phyloP scores from a whole-genome alignment of 2,888 invertebrate genomes.

The Phasia obesa region DNA sequence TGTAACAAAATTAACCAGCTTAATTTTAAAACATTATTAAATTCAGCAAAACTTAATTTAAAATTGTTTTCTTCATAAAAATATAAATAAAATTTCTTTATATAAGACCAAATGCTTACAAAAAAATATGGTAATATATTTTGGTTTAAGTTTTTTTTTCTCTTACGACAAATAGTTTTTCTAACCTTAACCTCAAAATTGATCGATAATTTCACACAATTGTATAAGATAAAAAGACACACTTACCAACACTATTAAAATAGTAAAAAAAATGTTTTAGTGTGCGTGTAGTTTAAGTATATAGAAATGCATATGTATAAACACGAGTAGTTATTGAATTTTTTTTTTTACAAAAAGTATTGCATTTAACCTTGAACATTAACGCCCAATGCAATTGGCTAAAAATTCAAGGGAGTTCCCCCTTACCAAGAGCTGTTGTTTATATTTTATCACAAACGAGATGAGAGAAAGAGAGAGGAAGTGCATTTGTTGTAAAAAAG shows the following conservation, averaged over 20 bases:
- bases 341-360: conserved; percentile 49
- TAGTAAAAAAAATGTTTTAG: background rate
- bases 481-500: background rate
- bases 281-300: background rate
- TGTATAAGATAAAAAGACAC: conserved; percentile 69
- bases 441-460: background rate
- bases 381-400: conserved; percentile 73
- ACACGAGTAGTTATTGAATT: conserved; percentile 62
- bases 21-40: no score
- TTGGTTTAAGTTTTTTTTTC: conserved; percentile 6
- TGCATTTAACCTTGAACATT: conserved; percentile 80
- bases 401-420: conserved; percentile 2
- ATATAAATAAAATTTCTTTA: background rate
- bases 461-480: background rate
- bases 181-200: conserved; percentile 73
- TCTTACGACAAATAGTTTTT: conserved; percentile 33
- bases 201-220: conserved; percentile 81
- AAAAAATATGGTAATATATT: background rate
- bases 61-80: no score
- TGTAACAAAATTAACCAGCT: no score
- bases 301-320: conserved; percentile 25
- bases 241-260: conserved; percentile 57
- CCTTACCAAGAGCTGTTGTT: background rate
- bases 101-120: background rate
- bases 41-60: no score